These are phyloP conservation scores for Yponomeuta sedellus DNA, from an alignment of 2,888 invertebrate genomes.

Conservation along the genomic window DNA sequence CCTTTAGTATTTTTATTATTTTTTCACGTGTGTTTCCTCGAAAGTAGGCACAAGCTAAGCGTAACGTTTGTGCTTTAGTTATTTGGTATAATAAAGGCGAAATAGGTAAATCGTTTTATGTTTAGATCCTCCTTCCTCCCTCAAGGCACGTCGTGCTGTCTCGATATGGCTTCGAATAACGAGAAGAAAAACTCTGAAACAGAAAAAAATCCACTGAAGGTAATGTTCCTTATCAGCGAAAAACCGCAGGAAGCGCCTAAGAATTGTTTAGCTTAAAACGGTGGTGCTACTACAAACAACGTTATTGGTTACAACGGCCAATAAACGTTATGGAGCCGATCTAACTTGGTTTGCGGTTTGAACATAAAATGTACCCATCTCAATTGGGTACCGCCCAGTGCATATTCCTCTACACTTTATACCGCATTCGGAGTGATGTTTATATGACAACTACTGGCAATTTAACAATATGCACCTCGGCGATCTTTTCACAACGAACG, in stretches of 20 bases:
- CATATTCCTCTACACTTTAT: not conserved
- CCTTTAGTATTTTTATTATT: not conserved
- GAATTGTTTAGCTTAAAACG: not conserved
- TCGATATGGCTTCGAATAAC: not conserved
- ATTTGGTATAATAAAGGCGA: constrained; percentile 12
- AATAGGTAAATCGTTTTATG: constrained; percentile 12
- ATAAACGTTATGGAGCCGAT: not conserved
- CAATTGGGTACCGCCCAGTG: not conserved
- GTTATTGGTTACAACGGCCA: not conserved
- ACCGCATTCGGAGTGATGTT: not conserved
- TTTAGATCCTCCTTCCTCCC: not conserved
- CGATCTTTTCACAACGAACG: constrained; percentile 1
- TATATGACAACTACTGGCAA: not conserved
- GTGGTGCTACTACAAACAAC: not conserved
- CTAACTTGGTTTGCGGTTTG: not conserved
- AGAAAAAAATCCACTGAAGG: not conserved
- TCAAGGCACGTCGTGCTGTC: constrained; percentile 3
- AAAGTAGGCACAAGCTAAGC: not conserved
- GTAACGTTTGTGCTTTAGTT: constrained; percentile 11
- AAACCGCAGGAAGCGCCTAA: not conserved
- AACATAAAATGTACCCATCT: constrained; percentile 1
- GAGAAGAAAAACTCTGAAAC: not conserved
- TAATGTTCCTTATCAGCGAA: not conserved
- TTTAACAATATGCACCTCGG: not conserved
- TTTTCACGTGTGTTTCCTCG: not conserved